A percentile compares a stretch with the other conserved stretches of the same genome.
These are phyloP conservation scores for Melierax canorus DNA, from an alignment of 2,113 vertebrate genomes.

Conservation along the genomic window DNA sequence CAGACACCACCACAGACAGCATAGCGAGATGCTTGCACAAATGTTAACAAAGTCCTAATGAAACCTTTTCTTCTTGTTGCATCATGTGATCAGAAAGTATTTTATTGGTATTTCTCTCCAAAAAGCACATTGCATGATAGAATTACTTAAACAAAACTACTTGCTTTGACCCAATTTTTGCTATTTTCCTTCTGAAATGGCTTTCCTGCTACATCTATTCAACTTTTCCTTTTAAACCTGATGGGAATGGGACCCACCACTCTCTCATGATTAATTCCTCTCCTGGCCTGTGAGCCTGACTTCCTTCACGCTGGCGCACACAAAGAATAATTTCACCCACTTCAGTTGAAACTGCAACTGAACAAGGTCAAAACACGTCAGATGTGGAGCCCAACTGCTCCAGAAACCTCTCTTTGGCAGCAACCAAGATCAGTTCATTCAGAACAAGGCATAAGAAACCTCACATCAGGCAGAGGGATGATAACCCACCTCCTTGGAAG, in stretches of 20 bases:
- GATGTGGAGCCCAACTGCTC: not conserved
- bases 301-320: not conserved
- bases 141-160: not conserved
- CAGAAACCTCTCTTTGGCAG: not conserved
- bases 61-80: not conserved
- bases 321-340: not conserved
- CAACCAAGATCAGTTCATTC: not conserved
- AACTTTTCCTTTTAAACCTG: not conserved
- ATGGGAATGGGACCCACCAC: not conserved
- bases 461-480: not conserved
- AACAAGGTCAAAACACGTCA: not conserved
- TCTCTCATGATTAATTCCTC: not conserved
- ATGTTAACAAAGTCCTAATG: not conserved
- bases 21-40: not conserved
- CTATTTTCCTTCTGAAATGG: not conserved
- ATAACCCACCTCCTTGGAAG: not conserved
- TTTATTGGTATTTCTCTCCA: not conserved
- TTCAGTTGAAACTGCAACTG: not conserved
- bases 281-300: not conserved
- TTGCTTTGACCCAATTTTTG: not conserved
- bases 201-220: not conserved
- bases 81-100: not conserved
- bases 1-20: rapidly evolving
- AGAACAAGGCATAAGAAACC: not conserved
- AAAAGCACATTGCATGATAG: not conserved